phyloP scores from a whole-genome alignment of 2,797 vertebrate species.

The Poliocrania exsul region DNA sequence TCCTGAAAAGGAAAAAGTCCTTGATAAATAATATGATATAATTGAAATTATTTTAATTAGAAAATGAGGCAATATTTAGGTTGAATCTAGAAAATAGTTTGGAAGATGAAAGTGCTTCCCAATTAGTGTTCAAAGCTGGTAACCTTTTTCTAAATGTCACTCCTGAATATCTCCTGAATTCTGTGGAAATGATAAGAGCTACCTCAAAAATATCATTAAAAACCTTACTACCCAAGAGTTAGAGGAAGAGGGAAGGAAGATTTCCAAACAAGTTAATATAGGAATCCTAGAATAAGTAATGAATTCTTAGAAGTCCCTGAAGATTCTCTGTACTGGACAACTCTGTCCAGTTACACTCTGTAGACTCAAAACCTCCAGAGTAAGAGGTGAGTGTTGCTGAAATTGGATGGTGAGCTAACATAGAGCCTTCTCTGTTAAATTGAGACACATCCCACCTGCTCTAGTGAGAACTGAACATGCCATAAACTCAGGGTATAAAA shows the following conservation, averaged over 20 bases:
- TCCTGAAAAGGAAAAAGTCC: not conserved
- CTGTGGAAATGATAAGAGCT: not conserved
- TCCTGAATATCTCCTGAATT: not conserved
- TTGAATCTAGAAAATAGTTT: not conserved
- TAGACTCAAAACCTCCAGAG: not conserved
- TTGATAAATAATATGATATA: not conserved
- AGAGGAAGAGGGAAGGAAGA: not conserved
- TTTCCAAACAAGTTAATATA: not conserved
- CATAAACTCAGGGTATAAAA: not conserved
- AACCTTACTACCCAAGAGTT: not conserved
- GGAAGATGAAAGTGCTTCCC: not conserved
- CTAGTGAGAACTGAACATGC: not conserved
- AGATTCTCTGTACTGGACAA: not conserved
- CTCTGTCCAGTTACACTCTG: not conserved
- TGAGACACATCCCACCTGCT: not conserved
- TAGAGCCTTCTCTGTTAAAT: not conserved
- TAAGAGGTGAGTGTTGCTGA: not conserved
- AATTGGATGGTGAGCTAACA: not conserved
- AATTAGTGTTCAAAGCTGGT: not conserved
- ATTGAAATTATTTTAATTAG: not conserved
- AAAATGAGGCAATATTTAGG: not conserved
- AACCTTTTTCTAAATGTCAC: not conserved
- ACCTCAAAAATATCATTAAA: not conserved
- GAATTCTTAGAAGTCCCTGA: not conserved
- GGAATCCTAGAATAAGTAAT: not conserved